A percentile compares a stretch with the other conserved stretches of the same genome.
Evolutionary conservation across 1,140 invertebrate genomes (phyloP).

Genomic region (Bombus sibiricus): DNA sequence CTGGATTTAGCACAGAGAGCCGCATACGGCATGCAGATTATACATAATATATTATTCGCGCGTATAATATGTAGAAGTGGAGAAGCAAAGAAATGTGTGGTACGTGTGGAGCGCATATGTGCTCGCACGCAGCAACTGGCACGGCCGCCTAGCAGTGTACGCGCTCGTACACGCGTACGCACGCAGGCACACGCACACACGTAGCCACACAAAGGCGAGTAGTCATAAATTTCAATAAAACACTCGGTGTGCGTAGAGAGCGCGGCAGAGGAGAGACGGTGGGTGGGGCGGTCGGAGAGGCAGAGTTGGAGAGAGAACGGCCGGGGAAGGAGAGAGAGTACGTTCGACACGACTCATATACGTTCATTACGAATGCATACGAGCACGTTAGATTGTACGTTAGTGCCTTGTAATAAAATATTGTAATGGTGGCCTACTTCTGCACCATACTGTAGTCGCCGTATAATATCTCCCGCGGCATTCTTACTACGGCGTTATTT

Average conservation of each 20-base stretch:
- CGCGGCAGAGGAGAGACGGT: conserved; percentile 30
- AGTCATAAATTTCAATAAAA: conserved; percentile 71
- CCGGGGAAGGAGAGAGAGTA: conserved; percentile 47
- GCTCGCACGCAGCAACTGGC: background rate
- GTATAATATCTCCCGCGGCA: conserved; percentile 80
- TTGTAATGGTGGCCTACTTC: conserved; percentile 83
- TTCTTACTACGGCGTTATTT: conserved; percentile 80
- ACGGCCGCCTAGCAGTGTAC: background rate
- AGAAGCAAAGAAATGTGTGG: background rate
- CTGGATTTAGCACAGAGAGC: conserved; percentile 23
- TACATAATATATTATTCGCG: conserved; percentile 50
- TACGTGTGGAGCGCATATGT: background rate
- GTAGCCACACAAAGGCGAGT: conserved; percentile 52
- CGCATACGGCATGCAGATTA: conserved; percentile 44
- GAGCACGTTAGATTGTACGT: conserved; percentile 82
- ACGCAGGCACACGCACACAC: conserved; percentile 4
- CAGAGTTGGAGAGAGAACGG: background rate
- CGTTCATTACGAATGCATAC: conserved; percentile 83
- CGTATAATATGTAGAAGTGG: conserved; percentile 46
- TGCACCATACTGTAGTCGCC: conserved; percentile 71
- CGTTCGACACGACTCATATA: conserved; percentile 82
- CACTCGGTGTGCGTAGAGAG: conserved; percentile 63
- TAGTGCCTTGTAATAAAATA: conserved; percentile 83
- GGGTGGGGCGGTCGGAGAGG: background rate
- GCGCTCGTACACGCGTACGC: background rate